Evolutionary conservation across 2,113 vertebrate genomes (phyloP), one percentile per base, ranked within the genome.

Genomic region (Silurus meridionalis): DNA sequence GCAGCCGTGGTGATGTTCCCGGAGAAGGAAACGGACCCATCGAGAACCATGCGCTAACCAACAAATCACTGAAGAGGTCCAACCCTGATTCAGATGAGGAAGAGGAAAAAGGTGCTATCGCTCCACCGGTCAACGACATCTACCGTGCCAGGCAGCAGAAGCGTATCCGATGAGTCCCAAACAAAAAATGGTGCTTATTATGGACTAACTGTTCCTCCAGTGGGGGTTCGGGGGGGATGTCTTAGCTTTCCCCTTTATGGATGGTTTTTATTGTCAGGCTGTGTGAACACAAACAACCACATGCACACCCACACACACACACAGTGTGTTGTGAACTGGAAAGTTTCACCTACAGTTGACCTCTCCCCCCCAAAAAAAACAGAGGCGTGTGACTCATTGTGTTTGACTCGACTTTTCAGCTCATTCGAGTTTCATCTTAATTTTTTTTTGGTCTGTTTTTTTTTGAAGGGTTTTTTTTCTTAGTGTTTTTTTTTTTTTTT

Each of bases 121-220:
- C 98, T 25, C 98, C 98, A 8, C 98, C 98, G 0, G 95, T 99
- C 83, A 97, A 99, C 0, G 98, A 99, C 94, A 99, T 99, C 91
- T 99, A 99, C 95, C 96, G 98, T 84, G 95, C 98, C 0, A 95
- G 98, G 55, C 98, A 99, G 92, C 98, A 99, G 92, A 99, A 99
- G 91, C 96, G 98, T 90, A 99, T 99, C 92, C 97, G 98, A 94
- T 99, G 95, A 97, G 92, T 64, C 46, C 37, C 50, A 48, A 28
- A 25, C 28, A 55, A 17, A 84, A 23, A 72, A 4, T 3, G 23
- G 67, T 28, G 67, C 85, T 79, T 55, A 52, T 50, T 37, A 87
- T 37, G 83, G 83, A 89, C 89, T 72, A 15, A 61, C 69, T 78
- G 66, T 80, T 66, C 82, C 61, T 83, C 77, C 71, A 74, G 77